Base-by-base conservation (phyloP, 2,113 vertebrate genomes). In the Camelus dromedarius region DNA sequence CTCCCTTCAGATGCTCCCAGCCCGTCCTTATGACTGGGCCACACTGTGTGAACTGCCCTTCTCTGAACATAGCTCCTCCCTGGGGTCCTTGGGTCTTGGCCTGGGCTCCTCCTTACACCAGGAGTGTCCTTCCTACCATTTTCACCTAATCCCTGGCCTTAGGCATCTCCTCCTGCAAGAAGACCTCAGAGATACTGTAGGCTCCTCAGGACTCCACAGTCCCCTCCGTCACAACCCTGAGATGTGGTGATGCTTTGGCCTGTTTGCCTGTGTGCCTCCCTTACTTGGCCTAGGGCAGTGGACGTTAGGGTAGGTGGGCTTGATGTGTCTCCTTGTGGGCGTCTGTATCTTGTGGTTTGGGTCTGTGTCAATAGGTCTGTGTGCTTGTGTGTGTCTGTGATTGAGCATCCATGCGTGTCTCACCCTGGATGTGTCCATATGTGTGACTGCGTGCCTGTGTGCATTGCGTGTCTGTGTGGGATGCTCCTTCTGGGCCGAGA, bases 291-390 rank as follows among this genome's bases (percentile, higher is more conserved):
- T 22, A 46, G 50, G 32, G 19, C 7, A 3, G 38, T 9, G 54
- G 81, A 5, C 54, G 1, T 77, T n/a, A 16, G 38, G 26, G 42
- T 32, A 6, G 42, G 30, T 60, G 87, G 66, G 28, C 52, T 42
- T n/a, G 54, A 19, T 30, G 54, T 52, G 0, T 56, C 16, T 77
- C 52, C 22, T 13, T 3, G 0, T 2, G n/a, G 10, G 24, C 48
- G 28, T 80, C 70, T 69, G 1, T 30, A 8, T 32, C 38, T 77
- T 56, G 60, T 19, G 60, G 32, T 82, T 46, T 52, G 48, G 4
- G 72, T 32, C 9, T 48, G n/a, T 26, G 58, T 60, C 58, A 11
- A 5, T 58, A 32, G 58, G 30, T 66, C 9, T 35, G 60, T 10
- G 46, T 30, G 72, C 35, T 18, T n/a, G 30, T 32, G 62, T 70